These are phyloP conservation scores for Drosophila phalerata DNA, from an alignment of 2,888 invertebrate genomes.

Conservation along the genomic window DNA sequence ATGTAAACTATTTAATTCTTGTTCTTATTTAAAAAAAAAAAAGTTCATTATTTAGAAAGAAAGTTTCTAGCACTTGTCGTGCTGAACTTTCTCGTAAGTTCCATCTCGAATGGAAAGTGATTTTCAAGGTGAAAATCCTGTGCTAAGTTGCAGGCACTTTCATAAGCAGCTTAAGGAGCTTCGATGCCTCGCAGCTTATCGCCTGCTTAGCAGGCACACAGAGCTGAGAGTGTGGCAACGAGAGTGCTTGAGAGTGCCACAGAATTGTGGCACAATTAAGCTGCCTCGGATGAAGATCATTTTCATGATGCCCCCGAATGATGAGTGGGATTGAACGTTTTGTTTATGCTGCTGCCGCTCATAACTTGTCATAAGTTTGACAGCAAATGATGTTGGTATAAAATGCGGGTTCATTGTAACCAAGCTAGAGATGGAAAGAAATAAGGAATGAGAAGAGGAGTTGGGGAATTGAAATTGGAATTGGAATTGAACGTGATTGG, in stretches of 20 bases:
- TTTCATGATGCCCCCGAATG: conserved; percentile 44
- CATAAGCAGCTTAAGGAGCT: conserved; percentile 70
- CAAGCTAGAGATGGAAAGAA: conserved; percentile 17
- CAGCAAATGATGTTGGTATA: conserved; percentile 49
- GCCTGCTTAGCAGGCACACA: conserved; percentile 56
- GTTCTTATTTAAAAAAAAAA: too few species aligned
- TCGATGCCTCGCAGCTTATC: conserved; percentile 66
- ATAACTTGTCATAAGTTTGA: conserved; percentile 82
- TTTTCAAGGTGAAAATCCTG: conserved; percentile 26
- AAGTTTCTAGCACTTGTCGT: neutral
- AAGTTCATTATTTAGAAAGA: too few species aligned
- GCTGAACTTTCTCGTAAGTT: neutral
- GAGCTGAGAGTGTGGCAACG: neutral
- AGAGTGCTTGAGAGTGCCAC: conserved; percentile 6
- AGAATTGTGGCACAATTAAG: conserved; percentile 52
- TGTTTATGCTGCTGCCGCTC: conserved; percentile 72
- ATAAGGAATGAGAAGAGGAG: neutral
- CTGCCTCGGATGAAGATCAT: conserved; percentile 46
- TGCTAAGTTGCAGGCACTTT: conserved; percentile 35
- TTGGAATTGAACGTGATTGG: conserved; percentile 7
- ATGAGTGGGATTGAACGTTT: conserved; percentile 56
- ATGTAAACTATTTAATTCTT: neutral
- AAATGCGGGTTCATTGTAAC: conserved; percentile 67
- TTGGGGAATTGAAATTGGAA: conserved; percentile 3
- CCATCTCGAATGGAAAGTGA: conserved; percentile 22